A percentile compares a stretch with the other conserved stretches of the same genome.
Conservation (phyloP, 2,888 invertebrate genomes). For the Alloplasta piceator region DNA sequence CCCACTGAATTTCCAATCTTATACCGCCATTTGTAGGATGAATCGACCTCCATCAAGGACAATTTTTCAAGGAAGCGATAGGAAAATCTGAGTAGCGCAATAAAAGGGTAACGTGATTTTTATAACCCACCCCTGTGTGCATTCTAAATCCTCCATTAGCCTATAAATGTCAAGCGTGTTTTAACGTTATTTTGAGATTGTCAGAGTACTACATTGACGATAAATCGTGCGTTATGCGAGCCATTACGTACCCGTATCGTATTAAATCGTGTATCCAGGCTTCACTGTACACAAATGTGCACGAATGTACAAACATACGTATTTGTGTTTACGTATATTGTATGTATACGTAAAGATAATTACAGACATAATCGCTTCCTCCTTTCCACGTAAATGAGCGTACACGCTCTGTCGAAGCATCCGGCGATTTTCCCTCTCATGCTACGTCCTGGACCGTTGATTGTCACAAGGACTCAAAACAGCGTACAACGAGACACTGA, state of each 20-base stretch:
- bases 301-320: background rate
- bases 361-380: slow-evolving; percentile 63
- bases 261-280: slow-evolving; percentile 1
- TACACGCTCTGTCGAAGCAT: slow-evolving; percentile 55
- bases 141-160: background rate
- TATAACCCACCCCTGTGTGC: background rate
- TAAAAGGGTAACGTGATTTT: background rate
- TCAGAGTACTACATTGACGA: slow-evolving; percentile 6
- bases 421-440: slow-evolving; percentile 46
- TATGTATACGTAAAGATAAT: slow-evolving; percentile 57
- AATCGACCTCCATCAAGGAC: no score
- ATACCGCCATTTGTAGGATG: no score
- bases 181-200: slow-evolving; percentile 14
- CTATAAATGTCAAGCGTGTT: background rate
- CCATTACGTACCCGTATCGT: slow-evolving; percentile 32
- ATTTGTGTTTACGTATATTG: slow-evolving; percentile 1
- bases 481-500: background rate
- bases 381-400: slow-evolving; percentile 63
- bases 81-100: no score
- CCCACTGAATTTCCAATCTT: no score
- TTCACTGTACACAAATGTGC: background rate
- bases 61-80: no score
- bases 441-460: slow-evolving; percentile 17
- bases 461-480: slow-evolving; percentile 6
- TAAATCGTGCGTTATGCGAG: slow-evolving; percentile 19